Evolutionary conservation across 2,888 invertebrate genomes (phyloP).

Genomic region (Pogonocherus hispidulus): DNA sequence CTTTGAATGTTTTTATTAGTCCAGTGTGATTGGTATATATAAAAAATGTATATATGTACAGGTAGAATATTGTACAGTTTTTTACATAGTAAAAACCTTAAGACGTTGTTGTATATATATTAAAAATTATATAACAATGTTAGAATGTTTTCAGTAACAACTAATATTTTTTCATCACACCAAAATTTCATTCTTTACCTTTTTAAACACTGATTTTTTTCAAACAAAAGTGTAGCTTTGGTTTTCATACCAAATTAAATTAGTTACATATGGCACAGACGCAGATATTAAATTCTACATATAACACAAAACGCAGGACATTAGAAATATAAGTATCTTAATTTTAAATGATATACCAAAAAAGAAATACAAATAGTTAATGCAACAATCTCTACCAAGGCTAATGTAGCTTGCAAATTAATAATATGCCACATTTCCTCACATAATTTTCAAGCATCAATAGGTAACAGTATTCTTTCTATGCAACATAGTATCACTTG

Average conservation of each 20-base stretch:
- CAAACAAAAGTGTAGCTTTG: slow-evolving; percentile 40
- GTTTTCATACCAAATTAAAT: not conserved
- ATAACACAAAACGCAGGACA: not conserved
- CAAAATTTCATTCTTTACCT: slow-evolving; percentile 48
- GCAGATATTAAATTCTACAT: slow-evolving; percentile 1
- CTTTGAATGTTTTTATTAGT: slow-evolving; percentile 32
- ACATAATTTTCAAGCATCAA: too few species aligned
- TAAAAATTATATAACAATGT: slow-evolving; percentile 61
- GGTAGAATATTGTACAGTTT: slow-evolving; percentile 58
- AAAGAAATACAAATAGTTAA: too few species aligned
- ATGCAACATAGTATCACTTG: too few species aligned
- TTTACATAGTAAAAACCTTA: slow-evolving; percentile 60
- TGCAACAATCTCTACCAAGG: too few species aligned
- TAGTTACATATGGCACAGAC: slow-evolving; percentile 5
- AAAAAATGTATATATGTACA: slow-evolving; percentile 47
- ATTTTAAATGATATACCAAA: not conserved
- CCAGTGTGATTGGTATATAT: slow-evolving; percentile 27
- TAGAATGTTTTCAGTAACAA: slow-evolving; percentile 57
- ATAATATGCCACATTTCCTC: too few species aligned
- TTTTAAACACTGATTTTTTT: slow-evolving; percentile 42
- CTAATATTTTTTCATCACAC: slow-evolving; percentile 62
- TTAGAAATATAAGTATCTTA: too few species aligned
- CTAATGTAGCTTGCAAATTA: too few species aligned
- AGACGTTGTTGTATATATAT: slow-evolving; percentile 62
- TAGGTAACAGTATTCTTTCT: too few species aligned